Percentiles rank a stretch among this genome's conserved stretches.
phyloP scores from a whole-genome alignment of 1,140 invertebrate species.

The Ceratosolen solmsi region DNA sequence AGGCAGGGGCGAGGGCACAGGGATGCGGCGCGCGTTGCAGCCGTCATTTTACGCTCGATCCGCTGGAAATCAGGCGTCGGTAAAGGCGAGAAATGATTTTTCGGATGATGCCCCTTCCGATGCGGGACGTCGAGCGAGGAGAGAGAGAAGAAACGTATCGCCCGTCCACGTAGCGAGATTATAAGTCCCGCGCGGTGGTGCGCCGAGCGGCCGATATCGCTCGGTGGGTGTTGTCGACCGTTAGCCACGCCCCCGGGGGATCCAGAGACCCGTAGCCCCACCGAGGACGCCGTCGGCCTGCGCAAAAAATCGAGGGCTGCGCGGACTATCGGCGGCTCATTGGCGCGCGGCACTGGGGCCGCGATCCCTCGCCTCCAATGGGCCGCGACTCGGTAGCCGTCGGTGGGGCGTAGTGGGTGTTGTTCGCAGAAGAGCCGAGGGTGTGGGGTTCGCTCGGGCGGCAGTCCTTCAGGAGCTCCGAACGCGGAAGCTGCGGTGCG shows the following conservation, averaged over 20 bases:
- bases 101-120: not conserved
- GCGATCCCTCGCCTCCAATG: not conserved
- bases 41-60: constrained; percentile 51
- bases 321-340: too few species aligned
- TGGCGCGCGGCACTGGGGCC: too few species aligned
- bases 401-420: constrained; percentile 41
- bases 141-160: too few species aligned
- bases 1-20: not conserved
- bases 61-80: constrained; percentile 43
- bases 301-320: not conserved
- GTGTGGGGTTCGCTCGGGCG: constrained; percentile 59
- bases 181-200: too few species aligned
- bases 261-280: too few species aligned
- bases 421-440: constrained; percentile 48
- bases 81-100: constrained; percentile 47
- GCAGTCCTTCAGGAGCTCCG: constrained; percentile 62
- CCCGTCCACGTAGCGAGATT: too few species aligned
- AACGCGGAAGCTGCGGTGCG: constrained; percentile 57
- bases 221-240: too few species aligned
- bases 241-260: too few species aligned
- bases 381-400: fast-evolving
- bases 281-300: too few species aligned
- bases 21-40: not conserved
- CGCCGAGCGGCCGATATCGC: not conserved
- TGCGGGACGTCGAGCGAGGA: not conserved